Percentiles rank a stretch among this genome's conserved stretches.
phyloP scores from a whole-genome alignment of 2,113 vertebrate genomes.

The Guaruba guarouba region DNA sequence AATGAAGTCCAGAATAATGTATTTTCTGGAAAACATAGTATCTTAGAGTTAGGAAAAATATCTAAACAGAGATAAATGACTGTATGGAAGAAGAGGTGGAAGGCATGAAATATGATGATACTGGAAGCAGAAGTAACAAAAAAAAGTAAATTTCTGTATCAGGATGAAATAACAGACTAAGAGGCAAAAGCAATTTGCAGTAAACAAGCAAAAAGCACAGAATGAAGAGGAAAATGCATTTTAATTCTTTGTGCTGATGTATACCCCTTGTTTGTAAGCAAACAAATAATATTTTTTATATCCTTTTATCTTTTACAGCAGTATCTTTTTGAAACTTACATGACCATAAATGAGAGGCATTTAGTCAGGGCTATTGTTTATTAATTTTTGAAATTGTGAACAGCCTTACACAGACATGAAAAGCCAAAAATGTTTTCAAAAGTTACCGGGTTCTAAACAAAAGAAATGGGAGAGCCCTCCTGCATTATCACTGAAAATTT shows the following conservation, averaged over 20 bases:
- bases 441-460: background rate
- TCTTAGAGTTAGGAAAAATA: background rate
- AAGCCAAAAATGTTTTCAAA: background rate
- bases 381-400: background rate
- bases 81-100: background rate
- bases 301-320: background rate
- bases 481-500: background rate
- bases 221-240: background rate
- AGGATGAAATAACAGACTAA: background rate
- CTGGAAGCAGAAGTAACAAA: background rate
- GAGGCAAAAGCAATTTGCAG: background rate
- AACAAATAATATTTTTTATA: background rate
- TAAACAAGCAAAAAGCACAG: background rate
- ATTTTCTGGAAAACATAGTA: background rate
- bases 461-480: background rate
- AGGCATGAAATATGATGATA: background rate
- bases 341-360: background rate
- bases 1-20: background rate
- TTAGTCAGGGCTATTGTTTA: background rate
- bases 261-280: background rate
- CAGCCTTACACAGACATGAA: background rate
- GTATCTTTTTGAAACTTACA: background rate
- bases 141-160: background rate
- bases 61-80: background rate
- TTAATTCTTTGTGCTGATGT: background rate